Base-by-base conservation (phyloP, 64 coral and sea anemone species). In the Montipora foliosa region DNA sequence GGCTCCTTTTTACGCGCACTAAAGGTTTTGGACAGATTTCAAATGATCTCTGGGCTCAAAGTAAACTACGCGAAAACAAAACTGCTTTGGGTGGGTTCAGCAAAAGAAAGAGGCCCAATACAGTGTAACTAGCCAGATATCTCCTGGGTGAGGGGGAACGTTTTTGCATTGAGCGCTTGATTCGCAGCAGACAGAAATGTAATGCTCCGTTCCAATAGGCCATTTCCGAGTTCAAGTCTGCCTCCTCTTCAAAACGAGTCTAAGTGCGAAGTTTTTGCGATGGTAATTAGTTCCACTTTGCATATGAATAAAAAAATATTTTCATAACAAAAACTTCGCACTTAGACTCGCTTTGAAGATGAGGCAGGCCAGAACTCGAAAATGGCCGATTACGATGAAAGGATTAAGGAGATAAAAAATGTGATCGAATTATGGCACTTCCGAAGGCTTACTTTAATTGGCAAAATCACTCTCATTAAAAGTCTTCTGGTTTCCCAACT, bases 351-450 rank as follows among this genome's bases (percentile, higher is more conserved):
- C 1, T 37, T 37, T 37, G 37, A 37, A 37, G 37, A 37, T 37
- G 37, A 37, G 37, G 37, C 37, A 37, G 37, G 37, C 37, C 37
- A 37, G 37, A 37, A 37, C 37, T 37, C 37, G 37, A 0, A 37
- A 37, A 37, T 37, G 37, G 37, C 37, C 37, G 0, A 24, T 37
- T 74, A 37, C 71, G 24, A 74, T 37, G 24, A 74, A 74, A 74
- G 71, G 71, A 74, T 74, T 74, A 37, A 8, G 71, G 29, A 74
- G 29, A 74, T 74, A 74, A 74, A 74, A 24, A 74, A 74, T 74
- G 71, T 74, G 8, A 74, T 74, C 6, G 71, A 74, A 44, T 74
- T 74, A 21, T 73, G 69, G 69, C 69, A 73, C 6, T 73, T 5
- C 21, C 21, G 69, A 73, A 73, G 21, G 21, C 20, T 9, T 24